Base-by-base conservation (phyloP, 2,113 vertebrate genomes). In the Petrocephalus zakoni region DNA sequence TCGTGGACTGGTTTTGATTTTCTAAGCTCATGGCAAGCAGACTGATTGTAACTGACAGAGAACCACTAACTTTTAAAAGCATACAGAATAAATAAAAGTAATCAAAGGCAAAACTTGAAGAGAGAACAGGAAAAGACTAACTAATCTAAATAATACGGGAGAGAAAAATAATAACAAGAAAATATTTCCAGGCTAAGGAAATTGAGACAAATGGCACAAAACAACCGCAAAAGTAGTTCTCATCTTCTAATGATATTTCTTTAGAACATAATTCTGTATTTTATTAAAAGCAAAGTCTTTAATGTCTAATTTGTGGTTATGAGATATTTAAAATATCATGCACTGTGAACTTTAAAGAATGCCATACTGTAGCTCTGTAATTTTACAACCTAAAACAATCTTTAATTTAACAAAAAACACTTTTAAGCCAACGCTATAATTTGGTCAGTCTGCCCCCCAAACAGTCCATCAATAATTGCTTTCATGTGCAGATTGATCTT, bases 271-370 rank as follows among this genome's bases (percentile, higher is more conserved):
- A 88, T 68, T 86, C 68, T 88, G 72, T 52, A 21, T 56, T 83
- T 82, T 78, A 88, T 88, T 81, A 81, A 37, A 88, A 83, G 72
- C 19, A 7, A 37, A 78, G 51, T 88, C 75, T 56, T 58, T 88
- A 88, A 90, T 85, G 88, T 90, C 87, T 90, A 29, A 49, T 1
- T 78, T 92, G 91, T 91, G 91, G 91, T 92, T 93, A 47, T 87
- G 42, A 53, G 86, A 88, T 91, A 92, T 92, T 93, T 91, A 90
- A 85, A 93, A 93, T 93, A 93, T 94, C 93, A 91, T 87, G 89
- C 91, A 2, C 22, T 86, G 90, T 93, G 87, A 93, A 90, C 90
- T 87, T 89, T 89, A 85, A 90, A 92, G 91, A 82, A 87, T 89
- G 56, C 51, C 75, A 46, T 84, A 42, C 61, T 46, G 88, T 82